phyloP scores from a whole-genome alignment of 2,113 vertebrate genomes.

The Pteruthius melanotis region DNA sequence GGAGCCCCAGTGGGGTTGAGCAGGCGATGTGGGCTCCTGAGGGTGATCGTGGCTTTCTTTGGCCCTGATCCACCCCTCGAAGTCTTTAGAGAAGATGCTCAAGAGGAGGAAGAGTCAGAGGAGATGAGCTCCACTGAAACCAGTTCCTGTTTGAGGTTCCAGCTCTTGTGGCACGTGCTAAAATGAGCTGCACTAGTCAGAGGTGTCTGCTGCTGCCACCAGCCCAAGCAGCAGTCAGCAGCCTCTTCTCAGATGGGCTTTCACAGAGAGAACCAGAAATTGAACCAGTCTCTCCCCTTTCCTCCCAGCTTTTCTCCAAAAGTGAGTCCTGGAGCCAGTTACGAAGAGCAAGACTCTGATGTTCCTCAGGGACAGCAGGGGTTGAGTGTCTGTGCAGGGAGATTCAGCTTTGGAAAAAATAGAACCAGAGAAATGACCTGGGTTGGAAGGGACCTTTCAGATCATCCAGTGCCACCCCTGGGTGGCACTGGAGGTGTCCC shows the following conservation, averaged over 20 bases:
- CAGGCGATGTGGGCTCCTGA: background rate
- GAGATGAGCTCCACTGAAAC: background rate
- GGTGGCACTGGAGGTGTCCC: too few species aligned
- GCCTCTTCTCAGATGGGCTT: background rate
- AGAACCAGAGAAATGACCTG: background rate
- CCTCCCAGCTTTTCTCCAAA: background rate
- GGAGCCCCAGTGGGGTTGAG: accelerated
- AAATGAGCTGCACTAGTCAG: background rate
- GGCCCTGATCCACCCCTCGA: background rate
- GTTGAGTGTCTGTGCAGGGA: background rate
- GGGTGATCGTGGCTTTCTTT: background rate
- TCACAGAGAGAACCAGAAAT: background rate
- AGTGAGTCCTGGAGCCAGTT: background rate
- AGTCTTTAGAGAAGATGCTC: background rate
- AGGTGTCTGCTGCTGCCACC: background rate
- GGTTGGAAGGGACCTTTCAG: background rate
- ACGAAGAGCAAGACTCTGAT: background rate
- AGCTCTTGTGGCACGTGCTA: background rate
- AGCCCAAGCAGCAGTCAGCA: background rate
- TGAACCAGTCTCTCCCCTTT: background rate
- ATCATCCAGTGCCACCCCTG: background rate
- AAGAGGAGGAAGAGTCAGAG: background rate
- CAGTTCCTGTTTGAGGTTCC: background rate
- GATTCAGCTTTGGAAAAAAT: background rate
- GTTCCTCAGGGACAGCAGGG: background rate